phyloP scores from a whole-genome alignment of 2,113 vertebrate genomes.

The Clarias magur region DNA sequence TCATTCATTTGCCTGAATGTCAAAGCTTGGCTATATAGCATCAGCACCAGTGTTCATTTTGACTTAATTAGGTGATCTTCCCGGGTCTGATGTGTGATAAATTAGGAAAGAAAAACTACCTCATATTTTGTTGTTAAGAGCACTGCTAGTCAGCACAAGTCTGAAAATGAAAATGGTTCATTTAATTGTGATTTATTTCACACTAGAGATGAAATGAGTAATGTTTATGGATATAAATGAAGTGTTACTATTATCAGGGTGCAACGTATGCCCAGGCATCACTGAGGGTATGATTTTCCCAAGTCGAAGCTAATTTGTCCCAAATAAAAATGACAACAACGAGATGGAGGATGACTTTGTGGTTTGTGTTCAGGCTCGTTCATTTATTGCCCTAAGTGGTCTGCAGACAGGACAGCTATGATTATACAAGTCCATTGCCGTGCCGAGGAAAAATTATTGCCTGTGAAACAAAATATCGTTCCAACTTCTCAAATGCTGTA shows the following conservation, averaged over 20 bases:
- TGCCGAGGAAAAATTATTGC: constrained; percentile 76
- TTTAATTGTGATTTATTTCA: constrained; percentile 21
- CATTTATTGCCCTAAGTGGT: constrained; percentile 75
- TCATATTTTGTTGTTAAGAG: not conserved
- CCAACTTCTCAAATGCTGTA: constrained; percentile 68
- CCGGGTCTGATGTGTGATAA: not conserved
- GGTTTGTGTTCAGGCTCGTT: constrained; percentile 61
- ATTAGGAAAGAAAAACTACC: not conserved
- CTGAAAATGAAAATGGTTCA: not conserved
- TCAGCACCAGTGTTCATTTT: not conserved
- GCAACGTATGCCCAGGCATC: constrained; percentile 19
- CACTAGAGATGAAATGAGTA: constrained; percentile 28
- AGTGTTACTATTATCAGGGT: constrained; percentile 11
- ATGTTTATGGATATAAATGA: constrained; percentile 30
- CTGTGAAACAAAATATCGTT: constrained; percentile 65
- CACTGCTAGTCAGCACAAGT: not conserved
- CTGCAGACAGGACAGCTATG: constrained; percentile 73
- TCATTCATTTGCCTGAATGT: not conserved
- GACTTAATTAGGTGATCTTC: not conserved
- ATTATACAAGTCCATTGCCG: constrained; percentile 73
- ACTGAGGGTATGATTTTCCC: constrained; percentile 19
- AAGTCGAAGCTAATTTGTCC: constrained; percentile 25
- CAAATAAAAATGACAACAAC: constrained; percentile 57
- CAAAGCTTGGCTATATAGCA: not conserved
- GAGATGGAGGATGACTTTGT: constrained; percentile 64